Conservation (phyloP, 2,888 invertebrate genomes). For the Mesochorus sp. region DNA sequence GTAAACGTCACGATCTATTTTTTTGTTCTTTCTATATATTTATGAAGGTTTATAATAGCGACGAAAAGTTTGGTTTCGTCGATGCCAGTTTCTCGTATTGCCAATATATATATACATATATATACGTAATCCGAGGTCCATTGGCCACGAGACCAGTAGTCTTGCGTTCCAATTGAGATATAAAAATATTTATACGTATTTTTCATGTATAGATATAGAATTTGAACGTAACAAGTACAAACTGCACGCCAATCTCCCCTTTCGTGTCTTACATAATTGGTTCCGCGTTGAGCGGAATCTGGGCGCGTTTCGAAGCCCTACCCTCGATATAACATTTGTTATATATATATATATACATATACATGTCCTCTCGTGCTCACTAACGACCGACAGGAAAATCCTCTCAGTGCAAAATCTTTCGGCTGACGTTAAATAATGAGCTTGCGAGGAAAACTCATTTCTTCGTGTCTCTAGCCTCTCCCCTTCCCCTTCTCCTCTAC, state of each 20-base stretch:
- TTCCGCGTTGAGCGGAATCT: conserved; percentile 50
- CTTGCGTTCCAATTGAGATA: background rate
- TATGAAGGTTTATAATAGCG: too few species aligned
- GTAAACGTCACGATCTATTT: too few species aligned
- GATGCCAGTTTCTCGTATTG: too few species aligned
- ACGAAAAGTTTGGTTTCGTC: too few species aligned
- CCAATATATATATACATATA: too few species aligned
- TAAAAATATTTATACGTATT: background rate
- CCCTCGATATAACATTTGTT: background rate
- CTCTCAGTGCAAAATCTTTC: conserved; percentile 47
- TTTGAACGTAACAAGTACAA: background rate
- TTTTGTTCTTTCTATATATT: too few species aligned
- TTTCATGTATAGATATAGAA: background rate
- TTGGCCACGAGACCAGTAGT: too few species aligned
- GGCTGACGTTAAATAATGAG: conserved; percentile 47
- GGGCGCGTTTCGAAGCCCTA: conserved; percentile 42
- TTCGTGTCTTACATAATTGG: conserved; percentile 49
- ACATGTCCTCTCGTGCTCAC: conserved; percentile 18
- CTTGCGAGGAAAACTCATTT: conserved; percentile 11
- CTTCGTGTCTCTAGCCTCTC: background rate
- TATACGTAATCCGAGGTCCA: too few species aligned
- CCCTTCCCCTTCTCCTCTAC: too few species aligned
- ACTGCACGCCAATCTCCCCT: conserved; percentile 32
- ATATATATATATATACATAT: background rate
- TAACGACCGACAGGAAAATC: conserved; percentile 58